Evolutionary conservation across 1,140 invertebrate genomes (phyloP), one percentile per base, ranked within the genome.

Genomic region (Drosophila truncata): DNA sequence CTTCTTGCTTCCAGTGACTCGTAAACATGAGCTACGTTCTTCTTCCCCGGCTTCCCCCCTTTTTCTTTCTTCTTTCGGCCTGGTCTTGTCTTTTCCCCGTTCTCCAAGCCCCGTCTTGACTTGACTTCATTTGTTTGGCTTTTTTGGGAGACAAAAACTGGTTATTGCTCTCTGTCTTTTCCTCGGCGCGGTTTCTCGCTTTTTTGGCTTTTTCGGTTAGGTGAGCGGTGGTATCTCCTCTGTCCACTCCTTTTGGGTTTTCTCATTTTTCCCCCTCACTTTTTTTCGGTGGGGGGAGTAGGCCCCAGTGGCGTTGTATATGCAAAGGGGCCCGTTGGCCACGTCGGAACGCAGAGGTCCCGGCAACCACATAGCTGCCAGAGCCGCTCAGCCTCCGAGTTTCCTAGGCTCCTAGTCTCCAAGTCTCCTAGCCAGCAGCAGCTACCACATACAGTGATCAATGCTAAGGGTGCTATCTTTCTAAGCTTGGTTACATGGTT

Each of bases 91-190:
- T 71, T 70, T 47, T 7, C 50, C 50, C 67, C 67, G 46, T 42
- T 23, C 61, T 58, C 37, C 49, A 29, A 31, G 13, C 27, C 63
- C 61, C 71, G 27, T 50, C 71, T 29, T 47, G 65, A 61, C 82
- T 85, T 90, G 78, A 90, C 85, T 90, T 90, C 86, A 90, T 90
- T 90, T 90, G 85, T 90, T 90, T 90, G 85, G 85, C 85, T 90
- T 90, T 91, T 90, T 90, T 81, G 84, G 85, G 86, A 91, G 81
- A 91, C 85, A 91, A 90, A 55, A 90, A 90, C 85, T 90, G 85
- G 85, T 90, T 90, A 90, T 90, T 90, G 88, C 81, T 90, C 86
- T 90, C 81, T 37, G 80, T 78, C 82, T 78, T 84, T 83, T 61
- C 67, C 58, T 82, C 41, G 49, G 55, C 37, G 46, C 44, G 31